These are phyloP conservation scores for Mormyrops boulengeri DNA, from an alignment of 2,797 vertebrate species.

Conservation along the genomic window DNA sequence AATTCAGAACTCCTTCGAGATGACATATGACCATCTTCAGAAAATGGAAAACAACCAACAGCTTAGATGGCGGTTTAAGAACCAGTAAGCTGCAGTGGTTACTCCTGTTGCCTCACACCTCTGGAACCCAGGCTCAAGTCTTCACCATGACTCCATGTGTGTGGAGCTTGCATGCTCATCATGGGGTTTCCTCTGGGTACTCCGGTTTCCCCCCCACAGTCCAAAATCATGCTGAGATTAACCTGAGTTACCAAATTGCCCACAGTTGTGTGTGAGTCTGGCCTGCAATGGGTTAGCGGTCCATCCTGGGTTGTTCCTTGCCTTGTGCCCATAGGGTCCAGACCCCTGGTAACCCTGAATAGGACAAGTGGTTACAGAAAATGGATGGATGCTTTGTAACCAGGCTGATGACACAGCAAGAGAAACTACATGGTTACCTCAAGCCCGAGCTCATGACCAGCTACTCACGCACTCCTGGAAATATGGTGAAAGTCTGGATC, in stretches of 20 bases:
- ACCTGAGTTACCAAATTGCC: background rate
- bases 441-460: background rate
- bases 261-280: background rate
- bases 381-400: background rate
- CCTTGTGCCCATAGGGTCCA: background rate
- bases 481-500: background rate
- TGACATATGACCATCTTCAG: background rate
- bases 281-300: background rate
- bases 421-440: background rate
- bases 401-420: background rate
- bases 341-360: background rate
- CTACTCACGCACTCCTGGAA: background rate
- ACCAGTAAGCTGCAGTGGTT: background rate
- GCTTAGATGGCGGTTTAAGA: background rate
- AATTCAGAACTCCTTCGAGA: background rate
- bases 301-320: background rate
- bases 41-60: background rate
- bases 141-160: background rate
- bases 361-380: background rate
- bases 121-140: background rate
- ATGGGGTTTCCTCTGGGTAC: background rate
- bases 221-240: background rate
- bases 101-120: background rate
- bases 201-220: background rate
- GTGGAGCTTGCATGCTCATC: background rate